Conservation (phyloP, 1,140 invertebrate species). For the Lutraria rhynchaena region DNA sequence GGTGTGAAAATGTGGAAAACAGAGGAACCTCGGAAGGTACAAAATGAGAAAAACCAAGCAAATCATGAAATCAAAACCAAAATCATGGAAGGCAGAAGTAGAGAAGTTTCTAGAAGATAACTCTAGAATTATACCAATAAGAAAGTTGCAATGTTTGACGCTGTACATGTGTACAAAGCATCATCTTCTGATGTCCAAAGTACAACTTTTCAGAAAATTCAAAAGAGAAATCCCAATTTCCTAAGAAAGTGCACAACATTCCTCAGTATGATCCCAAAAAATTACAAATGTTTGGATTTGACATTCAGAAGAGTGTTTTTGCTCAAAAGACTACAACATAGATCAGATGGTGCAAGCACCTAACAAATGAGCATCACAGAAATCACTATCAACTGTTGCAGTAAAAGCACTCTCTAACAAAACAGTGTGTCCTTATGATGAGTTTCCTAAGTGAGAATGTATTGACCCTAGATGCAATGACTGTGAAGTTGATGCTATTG, state of each 20-base stretch:
- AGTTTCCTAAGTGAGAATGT: constrained; percentile 10
- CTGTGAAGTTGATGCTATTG: constrained; percentile 8
- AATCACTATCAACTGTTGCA: constrained; percentile 11
- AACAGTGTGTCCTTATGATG: constrained; percentile 43
- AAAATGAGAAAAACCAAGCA: no score
- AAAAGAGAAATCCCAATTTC: no score
- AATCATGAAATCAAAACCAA: no score
- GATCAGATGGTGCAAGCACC: constrained; percentile 38
- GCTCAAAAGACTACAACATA: constrained; percentile 54
- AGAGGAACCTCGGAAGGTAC: no score
- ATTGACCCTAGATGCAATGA: constrained; percentile 19
- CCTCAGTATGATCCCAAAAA: constrained; percentile 26
- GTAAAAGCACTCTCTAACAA: constrained; percentile 27
- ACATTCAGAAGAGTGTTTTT: constrained; percentile 46
- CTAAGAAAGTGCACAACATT: no score
- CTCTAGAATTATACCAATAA: constrained; percentile 34
- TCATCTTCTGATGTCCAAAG: constrained; percentile 30
- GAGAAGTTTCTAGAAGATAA: constrained; percentile 34
- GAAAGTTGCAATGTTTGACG: constrained; percentile 13
- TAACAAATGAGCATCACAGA: constrained; percentile 20
- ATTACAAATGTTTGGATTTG: constrained; percentile 27
- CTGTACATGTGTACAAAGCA: background rate
- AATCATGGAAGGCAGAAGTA: no score
- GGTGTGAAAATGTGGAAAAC: no score
- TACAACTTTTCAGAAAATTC: constrained; percentile 40